These are phyloP conservation scores for Slavum lentiscoides DNA, from an alignment of 2,888 invertebrate species.

Conservation along the genomic window DNA sequence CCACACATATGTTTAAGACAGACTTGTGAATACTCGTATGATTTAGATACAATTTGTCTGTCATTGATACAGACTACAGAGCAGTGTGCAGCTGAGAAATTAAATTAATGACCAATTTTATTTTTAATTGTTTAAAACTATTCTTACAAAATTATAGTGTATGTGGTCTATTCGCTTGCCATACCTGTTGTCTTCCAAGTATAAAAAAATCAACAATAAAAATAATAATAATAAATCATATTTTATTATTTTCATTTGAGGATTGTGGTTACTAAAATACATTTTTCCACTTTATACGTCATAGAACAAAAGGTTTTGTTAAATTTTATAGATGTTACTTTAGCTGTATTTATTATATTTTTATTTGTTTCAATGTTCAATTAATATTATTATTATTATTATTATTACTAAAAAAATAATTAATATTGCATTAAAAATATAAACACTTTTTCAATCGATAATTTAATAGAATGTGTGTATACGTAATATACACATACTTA, in stretches of 20 bases:
- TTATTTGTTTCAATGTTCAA: no score
- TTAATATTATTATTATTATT: not conserved
- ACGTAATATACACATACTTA: not conserved
- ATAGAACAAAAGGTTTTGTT: no score
- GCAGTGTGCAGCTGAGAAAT: not conserved
- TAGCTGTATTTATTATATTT: no score
- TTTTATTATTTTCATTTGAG: no score
- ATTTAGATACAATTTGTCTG: constrained; percentile 10
- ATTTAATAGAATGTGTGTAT: not conserved
- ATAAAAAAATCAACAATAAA: no score
- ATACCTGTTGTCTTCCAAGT: no score
- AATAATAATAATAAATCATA: no score
- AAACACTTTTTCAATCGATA: constrained; percentile 1
- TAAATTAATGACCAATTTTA: constrained; percentile 4
- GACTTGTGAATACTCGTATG: not conserved
- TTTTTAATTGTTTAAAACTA: not conserved
- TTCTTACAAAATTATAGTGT: constrained; percentile 2
- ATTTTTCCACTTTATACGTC: no score
- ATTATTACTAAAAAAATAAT: not conserved
- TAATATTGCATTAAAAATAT: constrained; percentile 1
- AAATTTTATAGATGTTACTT: no score
- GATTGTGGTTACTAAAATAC: no score
- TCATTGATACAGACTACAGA: not conserved
- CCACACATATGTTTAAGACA: constrained; percentile 16
- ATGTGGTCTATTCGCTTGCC: not conserved